Conservation (phyloP, 2,113 vertebrate genomes). For the Chloebia gouldiae region DNA sequence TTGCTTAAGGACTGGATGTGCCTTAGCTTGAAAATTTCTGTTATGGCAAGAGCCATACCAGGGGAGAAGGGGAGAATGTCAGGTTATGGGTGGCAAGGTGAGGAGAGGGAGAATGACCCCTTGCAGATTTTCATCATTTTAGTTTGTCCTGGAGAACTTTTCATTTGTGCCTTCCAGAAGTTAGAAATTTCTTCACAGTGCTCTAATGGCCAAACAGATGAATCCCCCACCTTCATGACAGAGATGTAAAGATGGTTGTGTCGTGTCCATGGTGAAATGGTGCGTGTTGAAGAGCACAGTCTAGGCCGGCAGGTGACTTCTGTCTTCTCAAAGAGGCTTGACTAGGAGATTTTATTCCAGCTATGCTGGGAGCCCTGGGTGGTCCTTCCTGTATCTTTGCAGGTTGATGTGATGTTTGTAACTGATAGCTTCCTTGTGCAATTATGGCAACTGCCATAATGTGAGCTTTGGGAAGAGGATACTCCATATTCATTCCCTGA, state of each 20-base stretch:
- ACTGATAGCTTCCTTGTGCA: too few relatives aligned
- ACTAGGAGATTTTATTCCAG: too few relatives aligned
- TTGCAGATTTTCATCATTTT: not conserved
- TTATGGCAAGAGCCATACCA: fast-evolving
- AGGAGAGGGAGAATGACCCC: too few relatives aligned
- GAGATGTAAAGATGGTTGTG: too few relatives aligned
- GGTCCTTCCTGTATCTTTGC: not conserved
- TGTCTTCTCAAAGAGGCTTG: not conserved
- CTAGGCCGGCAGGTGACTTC: too few relatives aligned
- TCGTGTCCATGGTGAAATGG: not conserved
- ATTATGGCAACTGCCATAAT: not conserved
- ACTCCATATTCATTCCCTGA: not conserved
- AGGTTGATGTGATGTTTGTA: not conserved
- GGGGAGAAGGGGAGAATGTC: not conserved
- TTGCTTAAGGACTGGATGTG: not conserved
- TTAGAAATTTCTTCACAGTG: not conserved
- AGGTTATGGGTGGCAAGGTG: not conserved
- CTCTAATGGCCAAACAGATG: too few relatives aligned
- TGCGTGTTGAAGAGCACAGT: fast-evolving
- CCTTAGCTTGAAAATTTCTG: not conserved
- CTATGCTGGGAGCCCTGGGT: not conserved
- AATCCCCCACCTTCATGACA: not conserved
- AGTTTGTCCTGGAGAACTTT: not conserved
- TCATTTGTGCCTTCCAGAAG: not conserved
- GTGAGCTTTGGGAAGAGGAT: not conserved